Percentiles rank a stretch among this genome's conserved stretches.
phyloP scores from a whole-genome alignment of 37 sponge, comb jelly and placozoan genomes.

The Halisarca cf. caerulea region DNA sequence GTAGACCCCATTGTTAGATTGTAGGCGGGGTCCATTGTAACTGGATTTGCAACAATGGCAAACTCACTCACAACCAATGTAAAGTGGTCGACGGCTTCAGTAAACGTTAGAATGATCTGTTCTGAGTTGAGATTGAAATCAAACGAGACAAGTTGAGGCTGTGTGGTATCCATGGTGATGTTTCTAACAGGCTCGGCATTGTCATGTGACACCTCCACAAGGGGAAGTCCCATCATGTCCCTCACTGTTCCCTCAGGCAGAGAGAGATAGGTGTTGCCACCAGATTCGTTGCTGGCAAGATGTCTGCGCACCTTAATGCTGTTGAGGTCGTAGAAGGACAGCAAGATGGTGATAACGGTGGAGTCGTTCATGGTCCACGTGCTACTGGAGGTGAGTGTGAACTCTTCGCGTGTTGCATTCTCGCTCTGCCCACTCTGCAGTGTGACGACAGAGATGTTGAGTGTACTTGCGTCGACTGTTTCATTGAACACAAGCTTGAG shows the following conservation, averaged over 20 bases:
- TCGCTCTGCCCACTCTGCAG: slow-evolving; percentile 46
- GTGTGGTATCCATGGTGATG: slow-evolving; percentile 68
- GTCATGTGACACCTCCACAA: slow-evolving; percentile 17
- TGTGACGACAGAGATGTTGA: slow-evolving; percentile 64
- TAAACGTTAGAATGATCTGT: slow-evolving; percentile 69
- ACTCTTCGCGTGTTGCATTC: neutral
- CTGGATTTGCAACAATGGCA: slow-evolving; percentile 44
- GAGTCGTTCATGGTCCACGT: slow-evolving; percentile 56
- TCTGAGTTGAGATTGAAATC: slow-evolving; percentile 74
- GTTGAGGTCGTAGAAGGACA: slow-evolving; percentile 82
- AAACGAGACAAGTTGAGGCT: slow-evolving; percentile 74
- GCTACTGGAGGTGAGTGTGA: slow-evolving; percentile 72
- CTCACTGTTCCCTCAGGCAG: slow-evolving; percentile 53
- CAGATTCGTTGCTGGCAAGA: slow-evolving; percentile 46
- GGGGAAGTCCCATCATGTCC: slow-evolving; percentile 74
- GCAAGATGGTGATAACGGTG: slow-evolving; percentile 45
- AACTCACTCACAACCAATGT: slow-evolving; percentile 62
- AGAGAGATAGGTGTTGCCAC: slow-evolving; percentile 56
- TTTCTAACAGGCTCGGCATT: slow-evolving; percentile 42
- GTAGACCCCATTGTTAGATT: slow-evolving; percentile 64
- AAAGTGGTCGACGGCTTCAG: slow-evolving; percentile 74
- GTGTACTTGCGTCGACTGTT: slow-evolving; percentile 62
- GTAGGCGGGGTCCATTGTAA: slow-evolving; percentile 41
- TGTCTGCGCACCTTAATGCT: slow-evolving; percentile 75
- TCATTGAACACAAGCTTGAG: slow-evolving; percentile 77